Evolutionary conservation across 1,140 invertebrate species (phyloP).

Genomic region (Nephotettix cincticeps): DNA sequence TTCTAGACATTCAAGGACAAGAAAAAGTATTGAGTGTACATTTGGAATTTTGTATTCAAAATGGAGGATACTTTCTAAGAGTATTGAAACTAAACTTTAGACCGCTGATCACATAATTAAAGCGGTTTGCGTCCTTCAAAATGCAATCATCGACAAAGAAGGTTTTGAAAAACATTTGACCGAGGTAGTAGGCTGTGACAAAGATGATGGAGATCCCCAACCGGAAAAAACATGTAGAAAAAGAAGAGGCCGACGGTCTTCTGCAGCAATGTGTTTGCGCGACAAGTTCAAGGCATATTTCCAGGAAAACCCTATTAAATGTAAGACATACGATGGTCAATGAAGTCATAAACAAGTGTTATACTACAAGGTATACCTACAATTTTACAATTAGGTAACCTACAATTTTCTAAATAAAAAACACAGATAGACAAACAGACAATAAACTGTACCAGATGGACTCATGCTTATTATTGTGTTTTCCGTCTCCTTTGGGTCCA

Average conservation of each 20-base stretch:
- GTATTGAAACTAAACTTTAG: constrained; percentile 15
- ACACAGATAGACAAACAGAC: too few species aligned
- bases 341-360: too few species aligned
- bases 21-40: constrained; percentile 20
- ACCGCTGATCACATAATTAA: constrained; percentile 15
- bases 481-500: too few species aligned
- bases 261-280: constrained; percentile 5
- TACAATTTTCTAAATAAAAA: too few species aligned
- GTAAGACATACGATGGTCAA: background rate
- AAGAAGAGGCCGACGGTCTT: constrained; percentile 7
- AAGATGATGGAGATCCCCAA: background rate
- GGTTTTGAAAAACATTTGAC: constrained; percentile 26
- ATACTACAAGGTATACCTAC: too few species aligned
- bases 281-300: constrained; percentile 17
- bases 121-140: constrained; percentile 19
- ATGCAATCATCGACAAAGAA: constrained; percentile 21
- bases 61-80: constrained; percentile 23
- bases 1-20: constrained; percentile 14
- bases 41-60: constrained; percentile 29
- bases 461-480: too few species aligned
- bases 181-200: background rate
- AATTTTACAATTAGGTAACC: too few species aligned
- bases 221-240: background rate
- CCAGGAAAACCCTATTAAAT: constrained; percentile 13
- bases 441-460: too few species aligned